Conservation (phyloP, 2,113 vertebrate species). For the Takifugu bimaculatus region DNA sequence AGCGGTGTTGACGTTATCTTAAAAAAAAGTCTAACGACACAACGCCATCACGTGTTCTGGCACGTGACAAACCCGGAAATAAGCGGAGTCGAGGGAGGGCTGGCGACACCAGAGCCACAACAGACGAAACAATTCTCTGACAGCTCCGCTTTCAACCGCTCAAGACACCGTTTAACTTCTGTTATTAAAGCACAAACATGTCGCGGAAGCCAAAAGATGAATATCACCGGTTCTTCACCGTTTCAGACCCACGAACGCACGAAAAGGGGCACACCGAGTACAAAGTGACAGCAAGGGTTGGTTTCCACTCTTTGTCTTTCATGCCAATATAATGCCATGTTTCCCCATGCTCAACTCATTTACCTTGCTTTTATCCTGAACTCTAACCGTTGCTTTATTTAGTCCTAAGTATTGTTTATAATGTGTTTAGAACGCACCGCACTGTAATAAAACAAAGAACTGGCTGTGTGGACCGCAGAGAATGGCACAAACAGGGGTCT, state of each 20-base stretch:
- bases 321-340: not conserved
- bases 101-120: slow-evolving; percentile 26
- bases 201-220: slow-evolving; percentile 82
- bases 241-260: slow-evolving; percentile 82
- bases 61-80: slow-evolving; percentile 64
- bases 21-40: not conserved
- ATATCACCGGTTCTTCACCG: slow-evolving; percentile 79
- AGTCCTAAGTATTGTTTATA: not conserved
- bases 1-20: not conserved
- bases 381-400: not conserved
- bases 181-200: slow-evolving; percentile 59
- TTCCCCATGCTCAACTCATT: not conserved
- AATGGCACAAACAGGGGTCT: not conserved
- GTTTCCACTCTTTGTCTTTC: slow-evolving; percentile 25
- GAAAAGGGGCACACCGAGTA: slow-evolving; percentile 90
- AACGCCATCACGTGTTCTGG: slow-evolving; percentile 14
- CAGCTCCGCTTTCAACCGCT: not conserved
- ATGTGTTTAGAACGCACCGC: not conserved
- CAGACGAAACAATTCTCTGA: not conserved
- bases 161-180: not conserved
- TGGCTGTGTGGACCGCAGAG: not conserved
- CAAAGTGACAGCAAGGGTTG: slow-evolving; percentile 85
- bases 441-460: not conserved
- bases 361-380: not conserved
- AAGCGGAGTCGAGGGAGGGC: slow-evolving; percentile 5